A percentile compares a stretch with the other conserved stretches of the same genome.
phyloP scores from a whole-genome alignment of 2,113 vertebrate species.

The Laterallus jamaicensis region DNA sequence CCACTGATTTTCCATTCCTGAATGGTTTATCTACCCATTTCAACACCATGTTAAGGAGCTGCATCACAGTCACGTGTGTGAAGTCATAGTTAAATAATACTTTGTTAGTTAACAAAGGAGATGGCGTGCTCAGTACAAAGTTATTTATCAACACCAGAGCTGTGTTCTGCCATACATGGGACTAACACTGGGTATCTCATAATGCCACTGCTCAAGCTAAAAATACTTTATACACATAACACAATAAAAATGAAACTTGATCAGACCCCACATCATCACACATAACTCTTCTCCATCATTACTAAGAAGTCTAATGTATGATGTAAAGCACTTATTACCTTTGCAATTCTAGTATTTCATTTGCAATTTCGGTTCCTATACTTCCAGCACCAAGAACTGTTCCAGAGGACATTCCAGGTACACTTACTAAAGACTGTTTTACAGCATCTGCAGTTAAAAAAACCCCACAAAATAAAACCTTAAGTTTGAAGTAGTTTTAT shows the following conservation, averaged over 20 bases:
- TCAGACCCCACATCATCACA: neutral
- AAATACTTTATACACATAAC: neutral
- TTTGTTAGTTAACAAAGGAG: neutral
- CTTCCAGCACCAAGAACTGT: conserved; percentile 87
- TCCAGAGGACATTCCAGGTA: conserved; percentile 80
- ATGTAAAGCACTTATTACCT: conserved; percentile 72
- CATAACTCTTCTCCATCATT: neutral
- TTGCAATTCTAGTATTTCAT: conserved; percentile 87
- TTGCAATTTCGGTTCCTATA: conserved; percentile 89
- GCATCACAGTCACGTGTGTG: neutral
- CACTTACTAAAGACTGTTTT: conserved; percentile 79
- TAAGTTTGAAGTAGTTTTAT: neutral
- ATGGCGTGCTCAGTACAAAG: neutral
- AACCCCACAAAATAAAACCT: neutral
- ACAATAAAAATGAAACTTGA: neutral
- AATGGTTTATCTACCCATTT: neutral
- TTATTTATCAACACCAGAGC: neutral
- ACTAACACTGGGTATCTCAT: neutral
- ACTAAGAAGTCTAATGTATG: neutral
- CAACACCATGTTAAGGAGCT: neutral
- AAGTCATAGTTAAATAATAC: neutral
- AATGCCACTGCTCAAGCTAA: neutral
- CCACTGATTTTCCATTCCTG: neutral
- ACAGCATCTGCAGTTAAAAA: conserved; percentile 71
- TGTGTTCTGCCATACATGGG: neutral